Evolutionary conservation across 2,888 invertebrate genomes (phyloP), one percentile per base, ranked within the genome.

Genomic region (Chironomus tentans): DNA sequence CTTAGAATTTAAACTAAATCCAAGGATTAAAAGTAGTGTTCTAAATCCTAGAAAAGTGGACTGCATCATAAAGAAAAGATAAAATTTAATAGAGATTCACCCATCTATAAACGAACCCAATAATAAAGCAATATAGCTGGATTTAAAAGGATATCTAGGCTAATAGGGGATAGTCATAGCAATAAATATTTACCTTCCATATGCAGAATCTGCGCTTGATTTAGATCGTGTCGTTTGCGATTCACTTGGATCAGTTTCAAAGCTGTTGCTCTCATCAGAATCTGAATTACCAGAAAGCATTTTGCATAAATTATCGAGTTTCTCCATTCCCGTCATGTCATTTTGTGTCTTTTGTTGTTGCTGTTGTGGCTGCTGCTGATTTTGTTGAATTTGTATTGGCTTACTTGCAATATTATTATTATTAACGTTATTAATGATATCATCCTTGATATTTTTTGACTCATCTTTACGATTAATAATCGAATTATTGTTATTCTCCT

Each of bases 201-300:
- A 93, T 76, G 93, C 93, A 38, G 93, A 93, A 84, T 93, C 93
- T 38, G 88, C 87, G 77, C 83, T 84, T 6, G 82, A 80, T 78
- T 84, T 84, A 4, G 83, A 82, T 77, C 65, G 62, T 21, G 18
- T 76, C 3, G 69, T 80, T 80, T 7, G 69, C 50, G 76, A 62
- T 75, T 70, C 77, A 47, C 7, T 76, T 47, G 82, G 81, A 80
- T 82, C 83, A 56, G 81, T 81, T 38, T 38, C 38, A 10, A 38
- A 38, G 38, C 38, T 38, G 77, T 83, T 83, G 38, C 82, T 78
- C 56, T 84, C 83, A 80, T 84, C 84, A 0, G 84, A 84, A 78
- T 84, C 84, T 38, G 77, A 79, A 65, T 79, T 78, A 18, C 68
- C 68, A 24, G 62, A 24, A 18, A 74, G 28, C 68, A 74, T 65